phyloP scores from a whole-genome alignment of 2,797 vertebrate genomes.

The Pachyuromys duprasi region DNA sequence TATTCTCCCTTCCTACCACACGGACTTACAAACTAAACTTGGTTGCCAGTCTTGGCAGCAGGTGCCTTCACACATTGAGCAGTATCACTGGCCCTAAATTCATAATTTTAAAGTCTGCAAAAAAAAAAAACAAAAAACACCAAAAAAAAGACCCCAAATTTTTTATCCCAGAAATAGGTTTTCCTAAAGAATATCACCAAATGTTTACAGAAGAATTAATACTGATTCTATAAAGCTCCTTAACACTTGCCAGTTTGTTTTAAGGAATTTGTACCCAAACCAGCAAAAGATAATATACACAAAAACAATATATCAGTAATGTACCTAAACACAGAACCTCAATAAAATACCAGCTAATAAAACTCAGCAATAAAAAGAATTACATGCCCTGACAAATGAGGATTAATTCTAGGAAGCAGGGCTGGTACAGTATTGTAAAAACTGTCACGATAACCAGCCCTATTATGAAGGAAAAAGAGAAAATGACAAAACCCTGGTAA shows the following conservation, averaged over 20 bases:
- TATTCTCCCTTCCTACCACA: no score
- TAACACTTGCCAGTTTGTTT: background rate
- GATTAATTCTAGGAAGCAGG: background rate
- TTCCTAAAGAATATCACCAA: background rate
- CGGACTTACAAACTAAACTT: background rate
- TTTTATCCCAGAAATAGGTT: background rate
- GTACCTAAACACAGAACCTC: background rate
- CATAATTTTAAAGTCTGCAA: background rate
- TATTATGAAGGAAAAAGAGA: slow-evolving; percentile 35
- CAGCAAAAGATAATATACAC: background rate
- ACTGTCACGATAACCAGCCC: background rate
- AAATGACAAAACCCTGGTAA: background rate
- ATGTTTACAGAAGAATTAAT: slow-evolving; percentile 36
- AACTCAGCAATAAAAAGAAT: slow-evolving; percentile 15
- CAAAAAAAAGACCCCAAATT: background rate
- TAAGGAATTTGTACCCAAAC: background rate
- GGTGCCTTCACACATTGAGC: background rate
- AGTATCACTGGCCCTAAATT: background rate
- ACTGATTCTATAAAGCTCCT: background rate
- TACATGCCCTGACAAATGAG: background rate
- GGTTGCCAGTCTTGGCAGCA: background rate
- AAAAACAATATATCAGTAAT: background rate
- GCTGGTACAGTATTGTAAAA: background rate
- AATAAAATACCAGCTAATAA: slow-evolving; percentile 8
- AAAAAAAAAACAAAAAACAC: background rate